These are phyloP conservation scores for Aphidius gifuensis DNA, from an alignment of 1,140 invertebrate genomes.

Conservation along the genomic window DNA sequence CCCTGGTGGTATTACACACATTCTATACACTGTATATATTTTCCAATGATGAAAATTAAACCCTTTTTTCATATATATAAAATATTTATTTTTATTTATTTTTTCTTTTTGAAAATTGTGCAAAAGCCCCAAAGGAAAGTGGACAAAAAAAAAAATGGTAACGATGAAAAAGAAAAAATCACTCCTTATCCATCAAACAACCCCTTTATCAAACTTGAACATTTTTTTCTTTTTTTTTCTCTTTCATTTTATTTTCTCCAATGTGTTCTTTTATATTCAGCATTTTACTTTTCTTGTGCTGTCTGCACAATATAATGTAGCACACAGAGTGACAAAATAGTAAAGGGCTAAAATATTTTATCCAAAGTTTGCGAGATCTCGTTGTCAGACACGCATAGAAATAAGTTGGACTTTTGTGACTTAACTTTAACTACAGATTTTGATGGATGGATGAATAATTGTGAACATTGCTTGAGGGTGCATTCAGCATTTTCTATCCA, in stretches of 20 bases:
- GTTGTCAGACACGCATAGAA: no score
- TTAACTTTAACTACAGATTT: background rate
- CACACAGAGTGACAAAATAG: background rate
- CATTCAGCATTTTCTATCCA: constrained; percentile 1
- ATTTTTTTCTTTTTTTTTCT: no score
- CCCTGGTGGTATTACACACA: constrained; percentile 18
- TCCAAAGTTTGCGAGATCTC: no score
- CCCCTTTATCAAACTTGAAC: background rate
- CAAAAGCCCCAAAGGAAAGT: background rate
- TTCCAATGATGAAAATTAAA: background rate
- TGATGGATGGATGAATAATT: constrained; percentile 27
- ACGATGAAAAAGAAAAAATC: background rate
- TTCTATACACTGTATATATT: background rate
- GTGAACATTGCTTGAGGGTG: constrained; percentile 21
- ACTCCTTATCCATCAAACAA: constrained; percentile 5
- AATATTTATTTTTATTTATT: no score
- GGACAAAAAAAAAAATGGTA: background rate
- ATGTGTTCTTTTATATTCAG: no score
- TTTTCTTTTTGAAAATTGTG: no score
- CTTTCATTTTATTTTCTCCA: background rate
- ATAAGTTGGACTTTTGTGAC: background rate
- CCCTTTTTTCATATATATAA: background rate
- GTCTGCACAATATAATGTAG: constrained; percentile 1
- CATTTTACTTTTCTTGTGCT: background rate
- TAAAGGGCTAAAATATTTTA: no score